These are phyloP conservation scores for Lucilia sericata DNA, from an alignment of 1,140 invertebrate genomes.

Conservation along the genomic window DNA sequence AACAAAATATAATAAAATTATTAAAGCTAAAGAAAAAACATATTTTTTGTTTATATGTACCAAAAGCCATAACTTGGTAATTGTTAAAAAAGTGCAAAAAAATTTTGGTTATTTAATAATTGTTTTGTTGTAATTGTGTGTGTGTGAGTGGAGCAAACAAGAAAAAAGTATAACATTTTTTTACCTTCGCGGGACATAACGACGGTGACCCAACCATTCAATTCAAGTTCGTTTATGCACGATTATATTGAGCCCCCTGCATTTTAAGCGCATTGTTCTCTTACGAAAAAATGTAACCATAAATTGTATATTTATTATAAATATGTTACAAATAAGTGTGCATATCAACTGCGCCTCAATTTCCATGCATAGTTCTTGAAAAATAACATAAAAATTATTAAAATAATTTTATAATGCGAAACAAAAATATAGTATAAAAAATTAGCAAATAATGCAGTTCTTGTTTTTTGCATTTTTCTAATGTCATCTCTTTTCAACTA, in stretches of 20 bases:
- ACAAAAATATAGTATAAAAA: not conserved
- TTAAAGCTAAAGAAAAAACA: not conserved
- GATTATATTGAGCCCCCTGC: constrained; percentile 41
- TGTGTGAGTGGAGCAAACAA: constrained; percentile 17
- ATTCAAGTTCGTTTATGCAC: constrained; percentile 41
- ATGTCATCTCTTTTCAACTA: constrained; percentile 37
- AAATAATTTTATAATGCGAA: not conserved
- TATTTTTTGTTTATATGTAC: not conserved
- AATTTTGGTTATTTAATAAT: constrained; percentile 39
- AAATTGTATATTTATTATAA: not conserved
- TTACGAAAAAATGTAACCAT: not conserved
- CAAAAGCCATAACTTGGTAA: not conserved
- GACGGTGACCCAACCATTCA: constrained; percentile 37
- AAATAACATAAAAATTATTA: not conserved
- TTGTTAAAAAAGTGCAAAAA: constrained; percentile 30
- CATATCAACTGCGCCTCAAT: constrained; percentile 25
- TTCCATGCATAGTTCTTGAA: not conserved
- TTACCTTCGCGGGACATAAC: constrained; percentile 43
- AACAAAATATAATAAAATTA: not conserved
- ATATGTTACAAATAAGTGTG: not conserved
- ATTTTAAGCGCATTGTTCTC: constrained; percentile 33
- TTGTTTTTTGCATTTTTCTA: constrained; percentile 21
- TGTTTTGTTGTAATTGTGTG: not conserved
- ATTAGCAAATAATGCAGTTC: not conserved
- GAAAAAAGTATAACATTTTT: constrained; percentile 42